phyloP scores from a whole-genome alignment of 2,888 invertebrate species.

The Tipula confusa region DNA sequence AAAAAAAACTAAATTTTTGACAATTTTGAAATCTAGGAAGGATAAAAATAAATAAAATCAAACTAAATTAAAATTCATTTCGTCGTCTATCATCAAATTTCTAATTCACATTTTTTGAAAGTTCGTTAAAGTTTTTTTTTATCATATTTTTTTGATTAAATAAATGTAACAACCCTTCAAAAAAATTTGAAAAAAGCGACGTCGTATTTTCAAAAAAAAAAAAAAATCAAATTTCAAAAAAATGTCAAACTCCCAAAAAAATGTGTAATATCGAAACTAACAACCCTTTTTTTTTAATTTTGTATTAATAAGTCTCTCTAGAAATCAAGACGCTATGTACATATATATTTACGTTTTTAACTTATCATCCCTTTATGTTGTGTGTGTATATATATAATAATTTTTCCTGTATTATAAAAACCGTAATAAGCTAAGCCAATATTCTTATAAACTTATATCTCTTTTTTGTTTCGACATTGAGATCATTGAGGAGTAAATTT shows the following conservation, averaged over 20 bases:
- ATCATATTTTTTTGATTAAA: background rate
- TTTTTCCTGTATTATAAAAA: background rate
- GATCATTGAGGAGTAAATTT: conserved; percentile 16
- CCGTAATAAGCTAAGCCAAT: background rate
- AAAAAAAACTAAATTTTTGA: background rate
- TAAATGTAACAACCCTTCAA: background rate
- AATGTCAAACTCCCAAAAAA: background rate
- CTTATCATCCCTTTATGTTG: background rate
- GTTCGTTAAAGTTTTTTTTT: background rate
- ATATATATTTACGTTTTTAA: background rate
- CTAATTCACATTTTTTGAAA: conserved; percentile 1
- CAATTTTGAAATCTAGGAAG: background rate
- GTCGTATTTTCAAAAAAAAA: background rate
- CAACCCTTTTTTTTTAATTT: background rate
- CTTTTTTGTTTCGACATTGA: background rate
- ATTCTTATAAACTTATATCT: background rate
- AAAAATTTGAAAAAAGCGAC: background rate
- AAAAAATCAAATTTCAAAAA: conserved; percentile 8
- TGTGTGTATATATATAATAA: background rate
- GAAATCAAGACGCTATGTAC: background rate
- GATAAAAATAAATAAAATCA: background rate
- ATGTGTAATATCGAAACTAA: background rate
- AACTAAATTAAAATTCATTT: conserved; percentile 25
- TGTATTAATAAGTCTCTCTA: background rate
- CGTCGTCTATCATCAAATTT: conserved; percentile 20